A percentile compares a stretch with the other conserved stretches of the same genome.
phyloP scores from a whole-genome alignment of 2,113 vertebrate genomes.

The Suricata suricatta region DNA sequence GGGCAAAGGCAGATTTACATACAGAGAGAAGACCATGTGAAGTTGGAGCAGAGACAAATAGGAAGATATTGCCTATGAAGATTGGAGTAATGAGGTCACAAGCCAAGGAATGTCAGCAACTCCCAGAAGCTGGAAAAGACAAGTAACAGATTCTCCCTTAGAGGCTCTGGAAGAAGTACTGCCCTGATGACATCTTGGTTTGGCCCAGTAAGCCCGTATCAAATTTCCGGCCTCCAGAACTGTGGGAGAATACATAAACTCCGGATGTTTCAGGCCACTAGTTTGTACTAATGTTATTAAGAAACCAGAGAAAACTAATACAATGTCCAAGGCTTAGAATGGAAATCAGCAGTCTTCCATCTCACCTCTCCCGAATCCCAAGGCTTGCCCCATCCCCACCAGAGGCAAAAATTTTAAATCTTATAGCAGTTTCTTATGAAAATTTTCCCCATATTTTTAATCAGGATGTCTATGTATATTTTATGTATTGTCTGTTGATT shows the following conservation, averaged over 20 bases:
- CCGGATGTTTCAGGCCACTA: not conserved
- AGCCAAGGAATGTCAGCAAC: not conserved
- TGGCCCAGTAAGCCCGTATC: not conserved
- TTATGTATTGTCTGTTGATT: not conserved
- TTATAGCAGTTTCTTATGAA: not conserved
- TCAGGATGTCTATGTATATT: not conserved
- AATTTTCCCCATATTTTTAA: not conserved
- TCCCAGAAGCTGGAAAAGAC: not conserved
- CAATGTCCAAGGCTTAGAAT: not conserved
- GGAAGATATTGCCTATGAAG: not conserved
- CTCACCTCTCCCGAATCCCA: too few relatives aligned
- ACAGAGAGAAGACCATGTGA: not conserved
- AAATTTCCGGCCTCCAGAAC: not conserved
- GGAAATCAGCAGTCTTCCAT: not conserved
- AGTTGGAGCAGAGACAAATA: not conserved
- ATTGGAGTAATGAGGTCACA: not conserved
- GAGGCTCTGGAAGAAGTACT: not conserved
- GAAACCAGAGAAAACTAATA: not conserved
- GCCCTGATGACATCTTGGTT: not conserved
- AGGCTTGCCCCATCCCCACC: not conserved
- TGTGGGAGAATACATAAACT: not conserved
- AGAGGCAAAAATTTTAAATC: conserved; percentile 24
- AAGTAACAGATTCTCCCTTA: not conserved
- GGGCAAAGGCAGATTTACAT: not conserved
- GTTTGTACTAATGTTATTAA: not conserved